Percentiles rank a stretch among this genome's conserved stretches.
Evolutionary conservation across 2,113 vertebrate species (phyloP).

Genomic region (Orthonyx spaldingii): DNA sequence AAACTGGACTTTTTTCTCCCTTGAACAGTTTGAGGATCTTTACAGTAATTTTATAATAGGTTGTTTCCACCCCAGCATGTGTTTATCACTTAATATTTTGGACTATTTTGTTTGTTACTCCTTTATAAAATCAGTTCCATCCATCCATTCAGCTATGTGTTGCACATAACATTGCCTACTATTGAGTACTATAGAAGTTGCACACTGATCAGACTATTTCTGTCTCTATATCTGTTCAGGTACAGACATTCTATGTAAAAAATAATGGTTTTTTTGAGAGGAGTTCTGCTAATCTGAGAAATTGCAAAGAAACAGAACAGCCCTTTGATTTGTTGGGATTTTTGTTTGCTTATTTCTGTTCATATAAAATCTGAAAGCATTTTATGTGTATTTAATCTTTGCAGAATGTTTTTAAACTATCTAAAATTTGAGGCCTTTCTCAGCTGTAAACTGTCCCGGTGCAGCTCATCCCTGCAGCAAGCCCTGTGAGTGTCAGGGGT

Average conservation of each 20-base stretch:
- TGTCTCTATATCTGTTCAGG: background rate
- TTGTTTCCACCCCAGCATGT: slow-evolving; percentile 11
- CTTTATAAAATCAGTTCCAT: background rate
- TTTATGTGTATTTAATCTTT: background rate
- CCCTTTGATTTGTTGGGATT: background rate
- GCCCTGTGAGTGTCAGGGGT: fast-evolving
- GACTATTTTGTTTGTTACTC: slow-evolving; percentile 15
- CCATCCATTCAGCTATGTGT: background rate
- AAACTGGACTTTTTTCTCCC: slow-evolving; percentile 5
- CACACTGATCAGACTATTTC: background rate
- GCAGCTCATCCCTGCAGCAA: background rate
- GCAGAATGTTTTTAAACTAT: background rate
- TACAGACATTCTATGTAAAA: background rate
- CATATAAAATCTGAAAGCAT: background rate
- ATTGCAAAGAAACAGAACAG: background rate
- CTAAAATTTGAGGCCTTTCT: background rate
- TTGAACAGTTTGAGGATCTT: slow-evolving; percentile 16
- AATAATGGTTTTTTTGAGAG: background rate
- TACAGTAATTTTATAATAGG: slow-evolving; percentile 13
- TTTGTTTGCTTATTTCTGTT: background rate
- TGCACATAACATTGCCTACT: background rate
- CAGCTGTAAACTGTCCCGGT: background rate
- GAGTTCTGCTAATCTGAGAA: background rate
- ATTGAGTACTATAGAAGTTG: background rate
- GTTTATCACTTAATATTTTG: slow-evolving; percentile 28